phyloP scores from a whole-genome alignment of 1,140 invertebrate genomes.

The Polypedilum vanderplanki region DNA sequence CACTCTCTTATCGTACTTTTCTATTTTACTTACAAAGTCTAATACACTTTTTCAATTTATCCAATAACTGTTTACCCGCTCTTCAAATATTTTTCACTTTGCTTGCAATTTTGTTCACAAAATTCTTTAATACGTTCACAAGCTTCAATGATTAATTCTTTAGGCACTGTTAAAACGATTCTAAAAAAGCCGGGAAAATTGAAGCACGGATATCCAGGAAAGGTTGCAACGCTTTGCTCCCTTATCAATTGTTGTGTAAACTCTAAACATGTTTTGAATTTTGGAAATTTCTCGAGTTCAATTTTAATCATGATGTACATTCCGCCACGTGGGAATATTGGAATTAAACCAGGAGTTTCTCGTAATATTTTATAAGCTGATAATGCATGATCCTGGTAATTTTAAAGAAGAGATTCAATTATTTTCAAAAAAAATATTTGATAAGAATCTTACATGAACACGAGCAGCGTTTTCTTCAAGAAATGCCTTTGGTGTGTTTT shows the following conservation, averaged over 20 bases:
- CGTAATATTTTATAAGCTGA: neutral
- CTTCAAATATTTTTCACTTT: constrained; percentile 23
- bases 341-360: neutral
- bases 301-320: neutral
- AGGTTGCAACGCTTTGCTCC: neutral
- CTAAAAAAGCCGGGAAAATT: neutral
- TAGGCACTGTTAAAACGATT: neutral
- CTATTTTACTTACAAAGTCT: neutral
- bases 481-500: neutral
- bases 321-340: neutral
- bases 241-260: neutral
- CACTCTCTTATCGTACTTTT: neutral
- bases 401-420: neutral
- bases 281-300: neutral
- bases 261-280: neutral
- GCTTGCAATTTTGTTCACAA: neutral
- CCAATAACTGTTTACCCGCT: constrained; percentile 23
- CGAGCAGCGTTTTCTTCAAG: neutral
- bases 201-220: neutral
- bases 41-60: neutral
- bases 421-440: too few relatives aligned
- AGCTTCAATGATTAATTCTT: neutral
- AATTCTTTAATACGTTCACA: constrained; percentile 15
- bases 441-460: neutral
- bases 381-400: neutral